phyloP scores from a whole-genome alignment of 2,113 vertebrate species.

The Zosterops japonicus region DNA sequence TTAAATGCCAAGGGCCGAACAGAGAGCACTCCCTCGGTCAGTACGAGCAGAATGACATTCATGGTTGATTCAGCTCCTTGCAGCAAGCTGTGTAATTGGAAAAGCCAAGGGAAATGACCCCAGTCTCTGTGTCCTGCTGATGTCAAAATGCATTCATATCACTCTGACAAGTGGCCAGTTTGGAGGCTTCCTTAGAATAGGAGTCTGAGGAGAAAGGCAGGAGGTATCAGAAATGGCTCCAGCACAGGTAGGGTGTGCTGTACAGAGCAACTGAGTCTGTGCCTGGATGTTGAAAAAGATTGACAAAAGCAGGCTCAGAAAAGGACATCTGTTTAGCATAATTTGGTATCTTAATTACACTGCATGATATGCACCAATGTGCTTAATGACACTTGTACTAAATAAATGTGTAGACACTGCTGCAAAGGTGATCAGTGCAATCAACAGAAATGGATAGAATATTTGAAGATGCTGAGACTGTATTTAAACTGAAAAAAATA shows the following conservation, averaged over 20 bases:
- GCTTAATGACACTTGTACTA: background rate
- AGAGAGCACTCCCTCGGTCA: slow-evolving; percentile 43
- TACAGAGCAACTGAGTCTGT: background rate
- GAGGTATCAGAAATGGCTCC: background rate
- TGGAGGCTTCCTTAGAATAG: slow-evolving; percentile 33
- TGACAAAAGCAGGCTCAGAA: background rate
- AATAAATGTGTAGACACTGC: background rate
- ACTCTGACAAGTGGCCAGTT: slow-evolving; percentile 68
- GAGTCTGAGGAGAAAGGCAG: background rate
- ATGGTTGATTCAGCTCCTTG: slow-evolving; percentile 75
- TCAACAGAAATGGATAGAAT: background rate
- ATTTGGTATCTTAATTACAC: background rate
- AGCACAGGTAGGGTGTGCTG: background rate
- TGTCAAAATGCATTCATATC: slow-evolving; percentile 74
- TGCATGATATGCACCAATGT: background rate
- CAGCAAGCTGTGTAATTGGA: slow-evolving; percentile 75
- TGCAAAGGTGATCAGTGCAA: background rate
- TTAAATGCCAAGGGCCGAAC: slow-evolving; percentile 73
- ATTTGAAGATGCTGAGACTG: background rate
- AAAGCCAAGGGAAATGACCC: slow-evolving; percentile 73
- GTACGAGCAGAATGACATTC: slow-evolving; percentile 72
- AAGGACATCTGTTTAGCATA: background rate
- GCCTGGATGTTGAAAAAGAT: background rate
- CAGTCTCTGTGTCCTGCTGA: slow-evolving; percentile 64
- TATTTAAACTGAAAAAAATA: background rate